Evolutionary conservation across 2,797 vertebrate genomes (phyloP).

Genomic region (Lacerta agilis): DNA sequence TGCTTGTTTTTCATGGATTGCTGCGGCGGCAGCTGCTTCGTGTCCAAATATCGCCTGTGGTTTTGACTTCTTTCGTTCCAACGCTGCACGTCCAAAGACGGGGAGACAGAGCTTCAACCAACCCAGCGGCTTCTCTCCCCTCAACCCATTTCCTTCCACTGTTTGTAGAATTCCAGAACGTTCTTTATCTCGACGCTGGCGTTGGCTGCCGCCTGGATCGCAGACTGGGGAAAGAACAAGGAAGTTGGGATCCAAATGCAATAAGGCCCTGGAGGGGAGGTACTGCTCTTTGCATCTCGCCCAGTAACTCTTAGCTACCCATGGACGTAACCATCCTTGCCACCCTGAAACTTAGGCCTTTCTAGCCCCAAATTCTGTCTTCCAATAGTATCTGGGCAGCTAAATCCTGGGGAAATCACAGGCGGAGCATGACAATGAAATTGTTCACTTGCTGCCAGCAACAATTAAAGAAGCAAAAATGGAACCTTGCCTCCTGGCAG

Average conservation of each 20-base stretch:
- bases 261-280: neutral
- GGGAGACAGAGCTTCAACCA: slow-evolving; percentile 69
- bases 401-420: neutral
- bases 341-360: neutral
- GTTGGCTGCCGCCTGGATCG: slow-evolving; percentile 84
- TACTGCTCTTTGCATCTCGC: too few relatives aligned
- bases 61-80: slow-evolving; percentile 57
- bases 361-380: neutral
- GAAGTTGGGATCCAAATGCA: neutral
- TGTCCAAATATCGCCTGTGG: slow-evolving; percentile 55
- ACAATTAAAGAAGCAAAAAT: neutral
- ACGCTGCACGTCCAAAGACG: slow-evolving; percentile 61
- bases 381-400: neutral
- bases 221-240: slow-evolving; percentile 76
- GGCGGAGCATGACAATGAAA: neutral
- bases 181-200: slow-evolving; percentile 95
- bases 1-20: slow-evolving; percentile 26
- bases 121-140: slow-evolving; percentile 41
- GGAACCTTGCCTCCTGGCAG: too few relatives aligned
- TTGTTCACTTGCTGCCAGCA: too few relatives aligned
- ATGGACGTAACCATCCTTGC: too few relatives aligned
- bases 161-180: slow-evolving; percentile 93
- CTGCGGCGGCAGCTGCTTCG: slow-evolving; percentile 54
- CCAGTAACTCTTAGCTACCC: neutral
- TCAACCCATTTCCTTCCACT: slow-evolving; percentile 99